Evolutionary conservation across 1,140 invertebrate species (phyloP), one percentile per base, ranked within the genome.

Genomic region (Danaus plexippus): DNA sequence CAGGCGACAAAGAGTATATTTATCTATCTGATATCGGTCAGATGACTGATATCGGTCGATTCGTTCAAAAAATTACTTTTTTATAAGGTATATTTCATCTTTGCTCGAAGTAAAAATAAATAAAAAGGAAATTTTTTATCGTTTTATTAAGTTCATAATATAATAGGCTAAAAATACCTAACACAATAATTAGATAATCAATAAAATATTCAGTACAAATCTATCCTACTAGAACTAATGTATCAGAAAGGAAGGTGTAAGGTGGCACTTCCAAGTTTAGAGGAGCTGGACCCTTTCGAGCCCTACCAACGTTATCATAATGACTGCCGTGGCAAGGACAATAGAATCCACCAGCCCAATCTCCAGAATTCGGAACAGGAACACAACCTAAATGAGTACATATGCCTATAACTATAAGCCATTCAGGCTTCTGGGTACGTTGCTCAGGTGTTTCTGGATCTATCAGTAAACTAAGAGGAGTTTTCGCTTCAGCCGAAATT

Each of bases 301-400:
- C 92, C 61, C 95, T 88, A 2, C 95, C 96, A 43, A 94, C 91
- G 11, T 90, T 92, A 78, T 97, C 96, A 74, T 95, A 98, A 80
- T 97, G 95, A 57, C 95, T 97, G 18, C 95, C 95, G 71, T 98
- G 96, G 78, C 96, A 97, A 0, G 96, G 96, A 75, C 96, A 97
- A 75, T 95, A 97, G 72, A 95, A 97, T 11, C 96, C 95, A 8
- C 83, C 83, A 2, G 90, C 90, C 70, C 87, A 90, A 71, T 90
- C 94, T 46, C 95, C 94, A 50, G 92, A 89, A 75, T 95, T 92
- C 7, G 94, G 90, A 67, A 96, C 92, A 45, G 94, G 94, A 15
- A 96, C 91, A 87, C 94, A 96, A 63, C 95, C 96, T 55, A 97
- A 88, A 89, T 97, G 96, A 50, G 96, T 97, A 83, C 96, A 97